Evolutionary conservation across 30 jellyfish, hydroid and myxozoan genomes (phyloP), one percentile per base, ranked within the genome.

Genomic region (Hydra vulgaris): DNA sequence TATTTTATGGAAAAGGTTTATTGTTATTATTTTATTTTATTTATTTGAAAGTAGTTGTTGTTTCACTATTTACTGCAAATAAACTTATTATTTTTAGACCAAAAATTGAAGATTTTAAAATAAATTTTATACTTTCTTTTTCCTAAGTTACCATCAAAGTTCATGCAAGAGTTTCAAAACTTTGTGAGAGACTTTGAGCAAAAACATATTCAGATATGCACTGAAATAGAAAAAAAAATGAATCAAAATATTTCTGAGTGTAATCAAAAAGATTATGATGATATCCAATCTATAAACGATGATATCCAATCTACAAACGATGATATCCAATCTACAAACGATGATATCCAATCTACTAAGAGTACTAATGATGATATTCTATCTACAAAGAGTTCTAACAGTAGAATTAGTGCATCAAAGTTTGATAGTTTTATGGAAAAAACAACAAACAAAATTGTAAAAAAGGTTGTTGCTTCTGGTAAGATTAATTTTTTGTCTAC

Each of bases 381-480:
- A n/a, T n/a, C n/a, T n/a, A n/a, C n/a, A n/a, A n/a, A n/a, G n/a
- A n/a, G n/a, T n/a, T 73, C 90, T 0, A 86, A 93, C 66, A 89
- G 97, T 66, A 66, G 89, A 72, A 15, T 85, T 77, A 80, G 90
- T 66, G 27, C 79, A 24, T 17, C 95, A 0, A 83, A 94, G 70
- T 55, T 86, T 78, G 97, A 89, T 56, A 80, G 87, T 68, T 82
- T 89, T 26, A 54, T 89, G 85, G 79, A 89, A 72, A 89, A 78
- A 66, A 94, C 97, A 4, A 82, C 95, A 18, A 81, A 81, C 23
- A 94, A 87, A 17, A 83, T 89, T 21, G 95, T 89, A 21, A 74
- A 54, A 70, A 85, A 86, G 27, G 82, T 89, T 27, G 81, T 85
- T 0, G 69, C 82, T 0, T 54, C 97, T 18, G 95, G 97, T 89